phyloP scores from a whole-genome alignment of 2,797 vertebrate genomes.

The Aratinga solstitialis region DNA sequence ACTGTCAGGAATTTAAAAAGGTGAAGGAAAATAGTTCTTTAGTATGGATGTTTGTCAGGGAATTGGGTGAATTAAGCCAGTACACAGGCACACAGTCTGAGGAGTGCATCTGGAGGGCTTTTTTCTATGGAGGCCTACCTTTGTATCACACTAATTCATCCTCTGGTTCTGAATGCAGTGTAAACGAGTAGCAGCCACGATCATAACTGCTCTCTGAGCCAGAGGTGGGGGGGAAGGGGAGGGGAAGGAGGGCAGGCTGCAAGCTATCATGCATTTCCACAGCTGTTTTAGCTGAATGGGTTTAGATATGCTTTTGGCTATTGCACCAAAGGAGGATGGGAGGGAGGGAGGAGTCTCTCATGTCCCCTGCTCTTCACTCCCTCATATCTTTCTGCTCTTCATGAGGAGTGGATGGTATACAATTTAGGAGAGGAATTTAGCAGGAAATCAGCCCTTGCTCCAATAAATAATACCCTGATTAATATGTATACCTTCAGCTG shows the following conservation, averaged over 20 bases:
- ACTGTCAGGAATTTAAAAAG: background rate
- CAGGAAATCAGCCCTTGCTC: background rate
- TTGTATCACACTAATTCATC: background rate
- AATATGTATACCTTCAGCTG: background rate
- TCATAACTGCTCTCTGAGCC: background rate
- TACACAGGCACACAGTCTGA: fast-evolving
- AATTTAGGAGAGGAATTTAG: background rate
- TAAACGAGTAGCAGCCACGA: background rate
- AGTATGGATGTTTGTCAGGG: background rate
- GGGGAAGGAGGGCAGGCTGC: background rate
- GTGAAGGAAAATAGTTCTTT: background rate
- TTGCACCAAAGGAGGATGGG: background rate
- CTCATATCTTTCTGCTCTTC: background rate
- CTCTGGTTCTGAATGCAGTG: background rate
- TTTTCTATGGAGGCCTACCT: background rate
- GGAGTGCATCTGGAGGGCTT: background rate
- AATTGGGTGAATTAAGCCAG: background rate
- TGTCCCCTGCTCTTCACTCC: background rate
- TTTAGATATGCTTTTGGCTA: background rate
- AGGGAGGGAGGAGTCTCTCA: background rate
- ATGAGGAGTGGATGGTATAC: background rate
- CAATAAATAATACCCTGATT: background rate
- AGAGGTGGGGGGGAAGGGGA: fast-evolving
- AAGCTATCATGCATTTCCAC: background rate
- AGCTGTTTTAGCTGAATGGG: background rate